Base-by-base conservation (phyloP, 2,797 vertebrate genomes). In the Zonotrichia albicollis region DNA sequence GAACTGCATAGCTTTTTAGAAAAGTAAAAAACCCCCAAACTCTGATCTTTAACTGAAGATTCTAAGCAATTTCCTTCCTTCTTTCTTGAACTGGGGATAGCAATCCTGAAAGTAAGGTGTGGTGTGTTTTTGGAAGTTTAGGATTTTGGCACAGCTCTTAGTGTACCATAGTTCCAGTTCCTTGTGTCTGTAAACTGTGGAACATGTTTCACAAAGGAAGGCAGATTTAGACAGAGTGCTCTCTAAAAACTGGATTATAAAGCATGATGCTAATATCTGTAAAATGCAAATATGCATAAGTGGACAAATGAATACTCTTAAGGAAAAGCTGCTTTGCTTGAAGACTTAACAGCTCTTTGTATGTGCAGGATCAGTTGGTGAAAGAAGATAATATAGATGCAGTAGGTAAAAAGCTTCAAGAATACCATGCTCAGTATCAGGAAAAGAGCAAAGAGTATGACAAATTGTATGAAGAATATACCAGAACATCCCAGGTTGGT, bases 381-480 rank as follows among this genome's bases (percentile, higher is more conserved):
- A 99, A 99, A 98, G 99, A 99, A 98, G 99, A 99, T 95, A 99
- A 98, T 85, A 99, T 99, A 54, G 99, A 99, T 61, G 99, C 98
- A 22, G 99, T 99, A 42, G 99, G 99, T 68, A 99, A 99, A 98
- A 99, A 99, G 95, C 98, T 99, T 83, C 99, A 99, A 96, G 99
- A 99, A 93, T 99, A 99, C 94, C 99, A 99, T 92, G 98, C 97
- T 95, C 99, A 99, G 92, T 99, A 98, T 97, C 99, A 99, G 97
- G 99, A 99, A 94, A 99, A 99, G 97, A 99, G 99, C 97, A 99
- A 98, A 97, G 99, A 99, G 75, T 99, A 99, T 10, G 99, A 99
- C 96, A 88, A 98, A 72, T 96, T 99, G n/a, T 99, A 99, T 78
- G 99, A 99, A 93, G 99, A 99, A 90, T 99, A 99, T 96, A 99